phyloP scores from a whole-genome alignment of 2,888 invertebrate species.

The Sarcophaga caerulescens region DNA sequence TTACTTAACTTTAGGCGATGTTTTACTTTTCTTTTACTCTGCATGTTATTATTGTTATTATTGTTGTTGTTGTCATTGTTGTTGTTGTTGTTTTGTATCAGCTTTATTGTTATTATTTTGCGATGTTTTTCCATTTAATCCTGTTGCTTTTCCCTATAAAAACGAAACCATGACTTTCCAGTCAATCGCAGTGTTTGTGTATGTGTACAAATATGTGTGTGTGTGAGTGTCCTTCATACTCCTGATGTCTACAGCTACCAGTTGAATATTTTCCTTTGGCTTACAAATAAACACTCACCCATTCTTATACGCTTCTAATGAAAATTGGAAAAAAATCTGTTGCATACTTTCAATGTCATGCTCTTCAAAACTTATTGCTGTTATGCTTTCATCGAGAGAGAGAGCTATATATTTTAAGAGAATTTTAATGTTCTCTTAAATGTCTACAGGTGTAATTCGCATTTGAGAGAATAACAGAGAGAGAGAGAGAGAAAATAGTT shows the following conservation, averaged over 20 bases:
- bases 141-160: conserved; percentile 65
- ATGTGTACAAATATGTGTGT: neutral
- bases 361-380: conserved; percentile 33
- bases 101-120: conserved; percentile 6
- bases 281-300: neutral
- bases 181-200: neutral
- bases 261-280: conserved; percentile 59
- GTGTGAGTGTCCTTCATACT: conserved; percentile 64
- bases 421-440: no score
- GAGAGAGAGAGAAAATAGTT: neutral
- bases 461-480: neutral
- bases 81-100: neutral
- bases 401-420: no score
- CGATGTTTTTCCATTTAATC: conserved; percentile 66
- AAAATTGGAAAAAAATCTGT: conserved; percentile 56
- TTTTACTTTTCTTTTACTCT: neutral
- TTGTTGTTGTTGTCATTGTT: conserved; percentile 22
- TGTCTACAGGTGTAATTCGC: no score
- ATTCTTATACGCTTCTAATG: neutral
- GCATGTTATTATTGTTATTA: neutral
- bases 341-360: conserved; percentile 68
- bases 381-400: conserved; percentile 10
- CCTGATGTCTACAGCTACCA: conserved; percentile 59
- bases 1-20: conserved; percentile 36
- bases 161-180: conserved; percentile 54